These are phyloP conservation scores for Cephus sareptanus DNA, from an alignment of 2,888 invertebrate species.

Conservation along the genomic window DNA sequence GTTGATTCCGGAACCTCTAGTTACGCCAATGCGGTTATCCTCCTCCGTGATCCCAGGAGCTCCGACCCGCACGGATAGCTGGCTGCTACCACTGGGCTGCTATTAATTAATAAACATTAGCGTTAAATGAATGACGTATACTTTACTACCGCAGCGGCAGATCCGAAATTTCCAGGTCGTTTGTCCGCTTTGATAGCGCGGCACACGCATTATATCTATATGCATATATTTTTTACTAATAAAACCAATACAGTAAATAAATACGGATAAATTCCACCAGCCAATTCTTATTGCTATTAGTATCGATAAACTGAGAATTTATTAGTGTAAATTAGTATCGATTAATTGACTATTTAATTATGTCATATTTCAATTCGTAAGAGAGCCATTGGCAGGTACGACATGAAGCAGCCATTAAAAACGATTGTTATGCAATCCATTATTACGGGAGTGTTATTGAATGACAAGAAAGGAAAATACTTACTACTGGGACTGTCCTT, in stretches of 20 bases:
- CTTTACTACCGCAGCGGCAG: conserved; percentile 1
- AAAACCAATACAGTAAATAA: not conserved
- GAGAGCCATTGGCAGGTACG: not conserved
- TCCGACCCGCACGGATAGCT: not conserved
- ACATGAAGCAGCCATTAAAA: not conserved
- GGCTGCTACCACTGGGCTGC: not conserved
- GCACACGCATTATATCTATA: not conserved
- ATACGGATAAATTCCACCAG: not conserved
- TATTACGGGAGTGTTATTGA: not conserved
- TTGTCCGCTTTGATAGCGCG: not conserved
- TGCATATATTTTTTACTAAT: not conserved
- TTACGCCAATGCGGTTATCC: not conserved
- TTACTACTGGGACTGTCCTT: not conserved
- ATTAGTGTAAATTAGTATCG: too few species aligned
- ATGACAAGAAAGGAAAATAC: not conserved
- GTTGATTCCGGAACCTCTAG: not conserved
- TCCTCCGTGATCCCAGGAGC: conserved; percentile 5
- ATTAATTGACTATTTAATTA: too few species aligned
- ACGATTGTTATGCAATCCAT: not conserved
- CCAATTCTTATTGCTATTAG: not conserved
- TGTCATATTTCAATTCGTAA: not conserved
- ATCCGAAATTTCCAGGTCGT: not conserved
- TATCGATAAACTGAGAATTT: not conserved
- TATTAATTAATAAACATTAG: conserved; percentile 4
- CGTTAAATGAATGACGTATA: not conserved